Percentiles rank a stretch among this genome's conserved stretches.
phyloP scores from a whole-genome alignment of 2,797 vertebrate species.

The Myotis daubentonii region DNA sequence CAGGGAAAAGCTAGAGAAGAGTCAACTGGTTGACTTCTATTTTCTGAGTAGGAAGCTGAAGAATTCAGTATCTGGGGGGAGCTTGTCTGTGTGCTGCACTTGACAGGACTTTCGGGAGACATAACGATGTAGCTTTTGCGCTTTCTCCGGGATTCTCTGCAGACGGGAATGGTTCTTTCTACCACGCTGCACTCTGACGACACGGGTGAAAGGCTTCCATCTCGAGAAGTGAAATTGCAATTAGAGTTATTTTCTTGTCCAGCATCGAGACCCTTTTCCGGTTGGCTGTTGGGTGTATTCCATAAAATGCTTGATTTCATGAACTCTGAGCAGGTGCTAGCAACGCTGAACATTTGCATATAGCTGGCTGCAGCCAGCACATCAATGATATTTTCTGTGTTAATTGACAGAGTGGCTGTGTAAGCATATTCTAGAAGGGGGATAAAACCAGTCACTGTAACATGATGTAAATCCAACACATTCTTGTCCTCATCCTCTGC shows the following conservation, averaged over 20 bases:
- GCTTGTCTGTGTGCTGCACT: conserved; percentile 91
- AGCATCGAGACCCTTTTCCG: conserved; percentile 91
- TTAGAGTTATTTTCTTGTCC: conserved; percentile 91
- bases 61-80: conserved; percentile 89
- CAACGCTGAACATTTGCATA: conserved; percentile 98
- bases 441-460: conserved; percentile 95
- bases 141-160: conserved; percentile 95
- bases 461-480: conserved; percentile 95
- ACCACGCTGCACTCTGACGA: conserved; percentile 98
- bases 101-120: conserved; percentile 95
- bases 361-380: conserved; percentile 98
- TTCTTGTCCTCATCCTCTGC: conserved; percentile 93
- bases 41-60: conserved; percentile 87
- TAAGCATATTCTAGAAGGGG: conserved; percentile 98
- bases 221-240: conserved; percentile 93
- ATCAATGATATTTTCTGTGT: conserved; percentile 98
- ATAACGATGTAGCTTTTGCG: conserved; percentile 96
- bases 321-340: conserved; percentile 98
- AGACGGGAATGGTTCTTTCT: conserved; percentile 94
- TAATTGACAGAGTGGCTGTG: conserved; percentile 97
- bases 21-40: conserved; percentile 91
- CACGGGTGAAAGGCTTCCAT: conserved; percentile 96
- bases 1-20: conserved; percentile 97
- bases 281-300: conserved; percentile 89
- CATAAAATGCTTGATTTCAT: conserved; percentile 99